These are phyloP conservation scores for Polyommatus icarus DNA, from an alignment of 2,888 invertebrate species.

Conservation along the genomic window DNA sequence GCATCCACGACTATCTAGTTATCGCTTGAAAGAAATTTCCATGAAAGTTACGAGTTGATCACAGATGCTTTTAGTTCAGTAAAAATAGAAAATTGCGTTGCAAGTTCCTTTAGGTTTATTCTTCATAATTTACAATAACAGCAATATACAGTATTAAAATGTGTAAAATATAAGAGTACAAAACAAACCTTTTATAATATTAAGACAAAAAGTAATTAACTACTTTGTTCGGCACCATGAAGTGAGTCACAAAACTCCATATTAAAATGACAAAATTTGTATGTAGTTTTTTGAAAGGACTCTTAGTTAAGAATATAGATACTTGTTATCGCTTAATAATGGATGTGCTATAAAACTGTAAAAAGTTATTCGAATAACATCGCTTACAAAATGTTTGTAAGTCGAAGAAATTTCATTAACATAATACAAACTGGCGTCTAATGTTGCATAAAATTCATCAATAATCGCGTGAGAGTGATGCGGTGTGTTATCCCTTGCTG, in stretches of 20 bases:
- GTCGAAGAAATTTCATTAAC: slow-evolving; percentile 22
- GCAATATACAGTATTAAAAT: too few species aligned
- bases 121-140: background rate
- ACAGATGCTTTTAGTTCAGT: background rate
- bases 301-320: too few species aligned
- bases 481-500: slow-evolving; percentile 46
- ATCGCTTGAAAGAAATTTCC: slow-evolving; percentile 41
- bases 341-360: too few species aligned
- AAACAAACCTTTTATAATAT: too few species aligned
- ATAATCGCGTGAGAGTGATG: slow-evolving; percentile 50
- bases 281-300: too few species aligned
- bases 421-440: slow-evolving; percentile 55
- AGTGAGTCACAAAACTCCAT: too few species aligned
- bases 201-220: too few species aligned
- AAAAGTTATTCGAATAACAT: background rate
- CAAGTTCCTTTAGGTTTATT: background rate
- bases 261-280: too few species aligned
- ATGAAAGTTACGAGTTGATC: slow-evolving; percentile 36
- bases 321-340: too few species aligned
- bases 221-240: too few species aligned
- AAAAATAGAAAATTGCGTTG: slow-evolving; percentile 19
- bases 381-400: background rate
- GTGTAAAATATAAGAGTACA: too few species aligned
- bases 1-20: slow-evolving; percentile 44
- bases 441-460: slow-evolving; percentile 59